phyloP scores from a whole-genome alignment of 2,888 invertebrate species.

The Azorinus chamasolen region DNA sequence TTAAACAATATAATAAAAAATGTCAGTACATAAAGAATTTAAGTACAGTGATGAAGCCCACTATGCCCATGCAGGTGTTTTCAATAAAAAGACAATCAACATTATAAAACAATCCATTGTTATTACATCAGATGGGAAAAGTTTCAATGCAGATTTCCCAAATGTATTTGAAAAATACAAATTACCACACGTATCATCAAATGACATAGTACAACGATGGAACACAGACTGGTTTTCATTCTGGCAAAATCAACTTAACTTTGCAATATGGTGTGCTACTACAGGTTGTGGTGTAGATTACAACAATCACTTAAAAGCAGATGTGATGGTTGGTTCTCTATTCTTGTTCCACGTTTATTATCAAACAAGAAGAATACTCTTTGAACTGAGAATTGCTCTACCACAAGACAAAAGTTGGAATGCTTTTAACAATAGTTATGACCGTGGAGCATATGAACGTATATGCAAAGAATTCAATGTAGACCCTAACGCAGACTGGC shows the following conservation, averaged over 20 bases:
- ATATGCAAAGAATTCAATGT: constrained; percentile 29
- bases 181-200: constrained; percentile 16
- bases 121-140: constrained; percentile 30
- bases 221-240: constrained; percentile 10
- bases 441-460: constrained; percentile 17
- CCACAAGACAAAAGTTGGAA: constrained; percentile 23
- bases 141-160: constrained; percentile 17
- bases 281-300: constrained; percentile 14
- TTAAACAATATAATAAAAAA: constrained; percentile 16
- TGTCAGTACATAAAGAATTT: constrained; percentile 30
- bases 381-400: constrained; percentile 5
- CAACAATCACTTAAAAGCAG: constrained; percentile 16
- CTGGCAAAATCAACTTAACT: constrained; percentile 41
- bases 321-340: constrained; percentile 6
- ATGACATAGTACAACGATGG: constrained; percentile 14
- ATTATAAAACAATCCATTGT: constrained; percentile 30
- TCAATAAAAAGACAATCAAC: constrained; percentile 16
- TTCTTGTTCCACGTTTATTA: constrained; percentile 23
- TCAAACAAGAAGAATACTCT: constrained; percentile 18
- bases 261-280: constrained; percentile 36
- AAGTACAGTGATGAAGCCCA: constrained; percentile 25
- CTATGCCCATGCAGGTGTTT: constrained; percentile 12
- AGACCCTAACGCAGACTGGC: constrained; percentile 7
- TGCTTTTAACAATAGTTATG: constrained; percentile 23
- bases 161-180: constrained; percentile 14